Evolutionary conservation across 1,140 invertebrate species (phyloP).

Genomic region (Geopemphigus sp.): DNA sequence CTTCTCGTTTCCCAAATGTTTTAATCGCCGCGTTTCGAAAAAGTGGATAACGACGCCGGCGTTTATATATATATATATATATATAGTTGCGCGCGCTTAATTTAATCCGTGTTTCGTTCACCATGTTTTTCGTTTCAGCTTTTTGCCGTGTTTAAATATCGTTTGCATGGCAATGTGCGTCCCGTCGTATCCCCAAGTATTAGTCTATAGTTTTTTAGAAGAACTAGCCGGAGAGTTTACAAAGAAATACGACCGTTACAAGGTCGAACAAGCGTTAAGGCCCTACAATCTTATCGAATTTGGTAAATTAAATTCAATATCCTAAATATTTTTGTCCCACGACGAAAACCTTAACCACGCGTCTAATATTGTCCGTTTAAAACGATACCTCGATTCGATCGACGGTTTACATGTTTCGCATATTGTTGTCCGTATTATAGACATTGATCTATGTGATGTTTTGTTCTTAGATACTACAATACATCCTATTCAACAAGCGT

Average conservation of each 20-base stretch:
- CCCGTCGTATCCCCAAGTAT: conserved; percentile 55
- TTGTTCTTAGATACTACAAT: conserved; percentile 55
- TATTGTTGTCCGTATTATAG: too few relatives aligned
- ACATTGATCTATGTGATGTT: not conserved
- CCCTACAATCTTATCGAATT: conserved; percentile 59
- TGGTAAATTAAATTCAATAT: conserved; percentile 54
- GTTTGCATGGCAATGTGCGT: conserved; percentile 57
- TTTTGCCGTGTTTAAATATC: conserved; percentile 56
- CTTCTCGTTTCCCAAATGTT: too few relatives aligned
- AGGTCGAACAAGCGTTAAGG: conserved; percentile 55
- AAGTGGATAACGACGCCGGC: too few relatives aligned
- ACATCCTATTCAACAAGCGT: conserved; percentile 56
- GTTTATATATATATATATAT: too few relatives aligned
- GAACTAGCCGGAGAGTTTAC: conserved; percentile 58
- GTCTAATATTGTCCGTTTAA: not conserved
- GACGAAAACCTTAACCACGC: not conserved
- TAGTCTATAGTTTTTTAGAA: conserved; percentile 58
- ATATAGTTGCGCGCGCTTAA: too few relatives aligned
- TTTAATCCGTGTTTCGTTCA: too few relatives aligned
- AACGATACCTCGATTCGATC: too few relatives aligned
- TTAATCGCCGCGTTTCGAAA: too few relatives aligned
- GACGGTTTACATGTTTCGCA: too few relatives aligned
- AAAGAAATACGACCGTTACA: conserved; percentile 54
- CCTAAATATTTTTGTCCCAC: not conserved
- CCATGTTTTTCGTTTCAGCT: conserved; percentile 55